Percentiles rank a stretch among this genome's conserved stretches.
These are phyloP conservation scores for Gallinago media DNA, from an alignment of 2,113 vertebrate genomes.

Conservation along the genomic window DNA sequence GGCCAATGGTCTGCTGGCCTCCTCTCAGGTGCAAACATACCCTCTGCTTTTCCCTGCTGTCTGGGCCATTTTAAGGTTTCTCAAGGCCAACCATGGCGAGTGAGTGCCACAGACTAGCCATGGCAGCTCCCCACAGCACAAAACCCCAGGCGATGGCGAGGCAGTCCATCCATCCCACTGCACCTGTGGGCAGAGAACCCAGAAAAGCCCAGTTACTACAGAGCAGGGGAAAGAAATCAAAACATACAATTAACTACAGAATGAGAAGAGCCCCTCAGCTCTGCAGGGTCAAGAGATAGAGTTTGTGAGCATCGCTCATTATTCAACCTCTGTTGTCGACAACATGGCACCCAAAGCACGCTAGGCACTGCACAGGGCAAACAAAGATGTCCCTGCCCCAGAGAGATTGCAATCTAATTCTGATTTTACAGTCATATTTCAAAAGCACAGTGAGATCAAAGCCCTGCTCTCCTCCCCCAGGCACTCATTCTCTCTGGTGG, in stretches of 20 bases:
- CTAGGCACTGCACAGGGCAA: not conserved
- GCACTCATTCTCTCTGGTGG: constrained; percentile 51
- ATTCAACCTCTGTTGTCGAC: not conserved
- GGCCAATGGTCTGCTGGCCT: not conserved
- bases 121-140: not conserved
- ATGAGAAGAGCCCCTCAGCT: not conserved
- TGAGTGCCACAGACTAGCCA: not conserved
- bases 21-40: not conserved
- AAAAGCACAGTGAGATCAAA: constrained; percentile 64
- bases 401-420: constrained; percentile 60
- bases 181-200: not conserved
- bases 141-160: not conserved
- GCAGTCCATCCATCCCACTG: not conserved
- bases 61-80: not conserved
- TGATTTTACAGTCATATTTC: constrained; percentile 62
- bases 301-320: not conserved
- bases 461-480: constrained; percentile 1
- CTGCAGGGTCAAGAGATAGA: not conserved
- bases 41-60: not conserved
- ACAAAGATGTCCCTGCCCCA: constrained; percentile 33
- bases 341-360: not conserved
- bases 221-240: not conserved
- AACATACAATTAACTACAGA: not conserved
- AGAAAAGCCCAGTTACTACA: not conserved
- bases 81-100: not conserved